Conservation (phyloP, 2,888 invertebrate species). For the Acanthosepion esculentum region DNA sequence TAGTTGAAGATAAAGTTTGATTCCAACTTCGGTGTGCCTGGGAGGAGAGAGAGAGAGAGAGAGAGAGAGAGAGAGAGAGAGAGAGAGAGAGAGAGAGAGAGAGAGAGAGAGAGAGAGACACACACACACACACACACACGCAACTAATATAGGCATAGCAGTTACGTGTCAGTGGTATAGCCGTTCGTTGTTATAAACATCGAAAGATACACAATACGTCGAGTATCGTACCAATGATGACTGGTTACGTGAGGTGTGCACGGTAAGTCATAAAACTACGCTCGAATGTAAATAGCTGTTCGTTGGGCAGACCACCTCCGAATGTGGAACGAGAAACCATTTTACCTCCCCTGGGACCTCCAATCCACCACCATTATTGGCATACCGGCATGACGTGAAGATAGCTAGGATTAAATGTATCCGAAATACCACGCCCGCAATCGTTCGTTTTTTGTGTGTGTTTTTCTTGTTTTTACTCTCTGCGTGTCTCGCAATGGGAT, state of each 20-base stretch:
- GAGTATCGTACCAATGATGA: neutral
- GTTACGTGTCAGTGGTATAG: neutral
- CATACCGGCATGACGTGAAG: neutral
- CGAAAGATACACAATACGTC: neutral
- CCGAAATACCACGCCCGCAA: neutral
- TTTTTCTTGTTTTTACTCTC: neutral
- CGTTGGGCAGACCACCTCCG: neutral
- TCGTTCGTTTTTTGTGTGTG: neutral
- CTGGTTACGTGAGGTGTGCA: neutral
- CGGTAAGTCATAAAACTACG: neutral
- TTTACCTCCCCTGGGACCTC: neutral
- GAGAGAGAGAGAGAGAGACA: too few species aligned
- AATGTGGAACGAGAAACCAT: slow-evolving; percentile 7
- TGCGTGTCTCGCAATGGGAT: slow-evolving; percentile 33
- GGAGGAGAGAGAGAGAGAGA: neutral
- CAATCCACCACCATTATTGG: neutral
- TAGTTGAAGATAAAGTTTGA: too few species aligned
- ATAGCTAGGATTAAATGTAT: neutral
- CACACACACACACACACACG: too few species aligned
- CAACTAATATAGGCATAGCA: neutral
- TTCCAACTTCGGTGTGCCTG: too few species aligned
- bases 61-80: neutral
- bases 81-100: neutral
- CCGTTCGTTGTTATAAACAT: neutral
- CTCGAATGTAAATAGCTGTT: neutral